Base-by-base conservation (phyloP, 23 tunicate genomes). In the Phallusia fumigata region DNA sequence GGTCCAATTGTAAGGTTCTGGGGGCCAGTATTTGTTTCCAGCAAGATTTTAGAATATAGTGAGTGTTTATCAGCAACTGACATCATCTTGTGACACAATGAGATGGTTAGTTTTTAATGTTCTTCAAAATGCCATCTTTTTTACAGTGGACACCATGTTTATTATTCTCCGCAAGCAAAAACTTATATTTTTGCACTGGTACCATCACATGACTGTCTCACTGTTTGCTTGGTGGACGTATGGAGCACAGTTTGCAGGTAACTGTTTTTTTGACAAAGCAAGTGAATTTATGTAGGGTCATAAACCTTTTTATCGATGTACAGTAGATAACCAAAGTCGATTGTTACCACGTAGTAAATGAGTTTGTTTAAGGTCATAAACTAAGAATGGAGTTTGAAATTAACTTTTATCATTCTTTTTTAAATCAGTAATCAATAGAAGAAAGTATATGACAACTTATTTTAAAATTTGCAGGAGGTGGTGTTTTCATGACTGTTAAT, bases 121-220 rank as follows among this genome's bases (percentile, higher is more conserved):
- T 40, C 10, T 3, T 5, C 47, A 3, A 40, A 40, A 40, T 40
- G 5, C 47, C 6, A 5, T 75, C 32, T 78, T 36, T n/a, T 83
- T 91, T 73, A 19, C 87, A 93, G 98, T 93, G 80, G 98, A 93
- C 65, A 93, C 98, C 11, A 79, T 90, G 58, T 93, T 93, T 65
- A 93, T 93, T 77, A 84, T 93, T 28, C 50, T 93, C 30, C 86
- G 98, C 1, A 93, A 93, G 52, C 98, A 93, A 73, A 93, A 88
- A 72, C 78, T 93, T 15, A 88, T 93, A 30, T 93, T 93, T 76
- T 82, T 93, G 18, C 98, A 93, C 82, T 93, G 98, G 98, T 93
- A 93, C 79, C 98, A 93, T 76, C 98, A 93, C 73, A 30, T 86
- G 35, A 93, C 98, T 47, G 98, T 93, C 33, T 78, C 86, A 12